These are phyloP conservation scores for Zootoca vivipara DNA, from an alignment of 2,113 vertebrate genomes.

Conservation along the genomic window DNA sequence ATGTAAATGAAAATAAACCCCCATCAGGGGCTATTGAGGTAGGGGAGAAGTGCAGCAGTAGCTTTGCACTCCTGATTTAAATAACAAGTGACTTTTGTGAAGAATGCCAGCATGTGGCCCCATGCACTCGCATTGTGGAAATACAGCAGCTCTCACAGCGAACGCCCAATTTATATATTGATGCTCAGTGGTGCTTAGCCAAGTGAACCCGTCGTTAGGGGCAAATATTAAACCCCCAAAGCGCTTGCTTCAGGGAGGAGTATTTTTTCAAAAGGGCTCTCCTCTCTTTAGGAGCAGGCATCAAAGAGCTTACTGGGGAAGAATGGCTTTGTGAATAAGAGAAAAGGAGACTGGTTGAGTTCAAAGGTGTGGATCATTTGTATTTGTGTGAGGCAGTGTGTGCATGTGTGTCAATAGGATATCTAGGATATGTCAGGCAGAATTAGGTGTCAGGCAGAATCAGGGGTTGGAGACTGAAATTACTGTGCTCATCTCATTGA, in stretches of 20 bases:
- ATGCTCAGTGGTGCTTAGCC: slow-evolving; percentile 67
- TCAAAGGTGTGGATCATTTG: slow-evolving; percentile 47
- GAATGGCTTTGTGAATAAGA: slow-evolving; percentile 22
- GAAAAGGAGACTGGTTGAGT: slow-evolving; percentile 30
- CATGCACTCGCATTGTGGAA: slow-evolving; percentile 64
- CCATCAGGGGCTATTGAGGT: slow-evolving; percentile 53
- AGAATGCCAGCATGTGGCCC: slow-evolving; percentile 66
- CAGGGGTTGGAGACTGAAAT: slow-evolving; percentile 33
- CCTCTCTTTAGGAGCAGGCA: slow-evolving; percentile 46
- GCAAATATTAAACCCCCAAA: slow-evolving; percentile 60
- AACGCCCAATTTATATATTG: slow-evolving; percentile 58
- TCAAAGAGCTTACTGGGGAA: neutral
- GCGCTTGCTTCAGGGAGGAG: slow-evolving; percentile 33
- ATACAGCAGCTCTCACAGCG: slow-evolving; percentile 61
- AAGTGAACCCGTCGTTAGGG: slow-evolving; percentile 59
- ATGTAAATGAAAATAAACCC: slow-evolving; percentile 72
- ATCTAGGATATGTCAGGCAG: neutral
- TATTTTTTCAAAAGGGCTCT: slow-evolving; percentile 53
- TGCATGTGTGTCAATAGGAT: neutral
- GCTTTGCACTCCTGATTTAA: slow-evolving; percentile 74
- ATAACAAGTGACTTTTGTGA: slow-evolving; percentile 75
- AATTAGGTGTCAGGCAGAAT: neutral
- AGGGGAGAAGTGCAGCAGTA: slow-evolving; percentile 58
- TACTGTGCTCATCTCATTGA: slow-evolving; percentile 22
- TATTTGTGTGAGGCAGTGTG: slow-evolving; percentile 45